phyloP scores from a whole-genome alignment of 2,113 vertebrate species.

The Catharus fuscescens region DNA sequence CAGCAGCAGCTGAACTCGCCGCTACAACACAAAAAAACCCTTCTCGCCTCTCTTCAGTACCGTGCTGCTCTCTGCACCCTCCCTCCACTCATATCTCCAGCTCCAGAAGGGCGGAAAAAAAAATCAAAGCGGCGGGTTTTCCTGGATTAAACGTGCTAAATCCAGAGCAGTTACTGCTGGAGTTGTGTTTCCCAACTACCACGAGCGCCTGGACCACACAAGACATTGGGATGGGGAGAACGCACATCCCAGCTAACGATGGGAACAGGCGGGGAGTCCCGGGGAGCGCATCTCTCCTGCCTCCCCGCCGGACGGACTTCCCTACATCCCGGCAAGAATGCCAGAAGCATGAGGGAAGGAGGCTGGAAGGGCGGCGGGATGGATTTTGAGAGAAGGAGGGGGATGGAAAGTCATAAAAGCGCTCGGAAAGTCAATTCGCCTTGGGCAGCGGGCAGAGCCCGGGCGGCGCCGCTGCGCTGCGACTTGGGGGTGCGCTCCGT shows the following conservation, averaged over 20 bases:
- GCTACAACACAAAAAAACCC: not conserved
- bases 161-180: not conserved
- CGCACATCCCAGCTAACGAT: not conserved
- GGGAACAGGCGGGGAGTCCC: not conserved
- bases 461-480: not conserved
- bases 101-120: not conserved
- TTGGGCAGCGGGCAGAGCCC: not conserved
- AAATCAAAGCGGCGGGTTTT: not conserved
- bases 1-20: constrained; percentile 5
- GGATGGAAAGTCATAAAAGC: not conserved
- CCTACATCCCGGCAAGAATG: not conserved
- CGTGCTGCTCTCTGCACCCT: not conserved
- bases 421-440: not conserved
- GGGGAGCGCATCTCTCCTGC: not conserved
- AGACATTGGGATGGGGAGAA: not conserved
- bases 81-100: not conserved
- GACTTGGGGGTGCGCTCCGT: not conserved
- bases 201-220: not conserved
- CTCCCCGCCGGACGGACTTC: not conserved
- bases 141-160: not conserved
- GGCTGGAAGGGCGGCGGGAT: not conserved
- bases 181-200: not conserved
- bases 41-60: not conserved
- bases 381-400: not conserved
- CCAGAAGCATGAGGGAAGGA: not conserved